Evolutionary conservation across 2,113 vertebrate species (phyloP).

Genomic region (Nibea coibor): DNA sequence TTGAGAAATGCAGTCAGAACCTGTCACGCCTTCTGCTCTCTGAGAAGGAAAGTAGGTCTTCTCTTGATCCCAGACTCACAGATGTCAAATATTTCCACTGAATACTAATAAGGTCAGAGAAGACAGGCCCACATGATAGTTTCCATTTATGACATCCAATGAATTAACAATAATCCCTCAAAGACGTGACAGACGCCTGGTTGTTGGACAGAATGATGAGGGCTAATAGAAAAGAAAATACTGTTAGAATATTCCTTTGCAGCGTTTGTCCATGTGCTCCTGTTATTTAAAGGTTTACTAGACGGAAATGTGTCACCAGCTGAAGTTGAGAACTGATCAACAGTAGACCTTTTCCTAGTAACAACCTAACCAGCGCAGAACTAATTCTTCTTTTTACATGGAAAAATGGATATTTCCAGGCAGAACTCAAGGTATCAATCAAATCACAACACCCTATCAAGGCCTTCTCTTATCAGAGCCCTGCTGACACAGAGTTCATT

Average conservation of each 20-base stretch:
- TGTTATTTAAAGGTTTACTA: not conserved
- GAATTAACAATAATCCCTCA: not conserved
- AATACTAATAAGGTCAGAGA: slow-evolving; percentile 29
- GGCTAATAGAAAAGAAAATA: not conserved
- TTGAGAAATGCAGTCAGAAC: slow-evolving; percentile 44
- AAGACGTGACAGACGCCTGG: slow-evolving; percentile 9
- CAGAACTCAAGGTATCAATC: slow-evolving; percentile 2
- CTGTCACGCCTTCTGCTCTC: slow-evolving; percentile 35
- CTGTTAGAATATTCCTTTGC: not conserved
- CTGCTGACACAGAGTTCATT: slow-evolving; percentile 43
- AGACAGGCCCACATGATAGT: not conserved
- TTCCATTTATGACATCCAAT: not conserved
- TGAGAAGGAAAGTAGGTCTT: slow-evolving; percentile 21
- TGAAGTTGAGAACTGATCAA: not conserved
- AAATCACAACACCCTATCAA: slow-evolving; percentile 28
- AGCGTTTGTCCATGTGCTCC: not conserved
- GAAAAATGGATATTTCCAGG: not conserved
- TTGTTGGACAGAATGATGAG: not conserved
- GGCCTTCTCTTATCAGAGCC: slow-evolving; percentile 11
- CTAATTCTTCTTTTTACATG: too few species aligned
- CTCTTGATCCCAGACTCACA: slow-evolving; percentile 51
- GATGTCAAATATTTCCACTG: slow-evolving; percentile 15
- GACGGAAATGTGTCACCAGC: not conserved
- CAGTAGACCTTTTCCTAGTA: too few species aligned
- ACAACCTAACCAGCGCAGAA: too few species aligned